Conservation (phyloP, 2,797 vertebrate species). For the Lepus townsendii region DNA sequence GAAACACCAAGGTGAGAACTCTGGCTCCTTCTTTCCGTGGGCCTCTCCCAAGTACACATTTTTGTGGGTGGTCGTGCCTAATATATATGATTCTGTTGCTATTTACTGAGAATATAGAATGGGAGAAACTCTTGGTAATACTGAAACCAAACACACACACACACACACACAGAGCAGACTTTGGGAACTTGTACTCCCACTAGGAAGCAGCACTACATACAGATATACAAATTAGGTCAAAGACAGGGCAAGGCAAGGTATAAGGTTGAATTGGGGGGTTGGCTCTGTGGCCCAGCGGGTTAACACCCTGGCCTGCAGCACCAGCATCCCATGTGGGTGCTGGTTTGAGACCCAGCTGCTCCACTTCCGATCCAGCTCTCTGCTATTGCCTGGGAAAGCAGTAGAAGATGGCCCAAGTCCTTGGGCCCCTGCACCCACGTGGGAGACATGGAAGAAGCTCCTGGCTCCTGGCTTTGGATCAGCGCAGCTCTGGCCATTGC, state of each 20-base stretch:
- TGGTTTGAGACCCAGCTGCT: too few relatives aligned
- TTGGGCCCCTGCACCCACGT: too few relatives aligned
- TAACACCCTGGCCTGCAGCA: too few relatives aligned
- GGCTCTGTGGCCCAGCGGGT: too few relatives aligned
- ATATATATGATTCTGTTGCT: not conserved
- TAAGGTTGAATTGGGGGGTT: not conserved
- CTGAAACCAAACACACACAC: not conserved
- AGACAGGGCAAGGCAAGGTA: not conserved
- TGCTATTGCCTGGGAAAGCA: too few relatives aligned
- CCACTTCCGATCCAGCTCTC: too few relatives aligned
- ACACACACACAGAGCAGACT: not conserved
- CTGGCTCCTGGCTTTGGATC: too few relatives aligned
- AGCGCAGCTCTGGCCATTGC: too few relatives aligned
- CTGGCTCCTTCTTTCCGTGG: not conserved
- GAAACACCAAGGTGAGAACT: not conserved
- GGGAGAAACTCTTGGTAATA: slow-evolving; percentile 15
- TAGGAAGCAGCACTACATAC: not conserved
- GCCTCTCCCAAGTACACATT: not conserved
- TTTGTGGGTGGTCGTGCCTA: not conserved
- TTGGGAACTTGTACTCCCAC: not conserved
- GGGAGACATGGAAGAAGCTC: too few relatives aligned
- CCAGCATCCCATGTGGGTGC: too few relatives aligned
- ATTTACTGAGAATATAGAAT: not conserved
- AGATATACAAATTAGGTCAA: slow-evolving; percentile 11
- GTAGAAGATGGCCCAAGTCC: too few relatives aligned